These are phyloP conservation scores for Acanthoscelides obtectus DNA, from an alignment of 2,888 invertebrate species.

Conservation along the genomic window DNA sequence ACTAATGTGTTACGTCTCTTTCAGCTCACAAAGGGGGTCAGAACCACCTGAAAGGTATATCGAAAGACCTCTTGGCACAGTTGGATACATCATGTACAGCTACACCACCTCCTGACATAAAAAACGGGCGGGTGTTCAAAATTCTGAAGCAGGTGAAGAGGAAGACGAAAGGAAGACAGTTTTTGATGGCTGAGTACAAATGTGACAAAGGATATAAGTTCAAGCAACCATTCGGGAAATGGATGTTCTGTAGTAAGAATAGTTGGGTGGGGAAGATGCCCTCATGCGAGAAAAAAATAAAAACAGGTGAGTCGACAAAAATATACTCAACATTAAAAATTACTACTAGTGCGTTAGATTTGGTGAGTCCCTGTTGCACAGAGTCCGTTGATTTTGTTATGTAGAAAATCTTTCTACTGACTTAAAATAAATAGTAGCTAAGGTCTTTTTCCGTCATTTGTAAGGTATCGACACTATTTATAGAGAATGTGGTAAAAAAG, in stretches of 20 bases:
- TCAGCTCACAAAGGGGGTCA: constrained; percentile 2
- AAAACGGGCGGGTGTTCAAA: constrained; percentile 18
- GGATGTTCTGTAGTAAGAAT: constrained; percentile 54
- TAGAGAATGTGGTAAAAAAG: no score
- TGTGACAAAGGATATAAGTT: constrained; percentile 53
- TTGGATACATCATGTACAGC: constrained; percentile 23
- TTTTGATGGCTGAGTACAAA: constrained; percentile 54
- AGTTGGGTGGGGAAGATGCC: constrained; percentile 57
- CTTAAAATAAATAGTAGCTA: no score
- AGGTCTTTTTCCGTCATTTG: no score
- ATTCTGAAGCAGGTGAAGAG: constrained; percentile 19
- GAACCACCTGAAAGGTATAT: constrained; percentile 4
- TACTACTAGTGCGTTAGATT: no score
- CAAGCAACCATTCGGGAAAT: constrained; percentile 45
- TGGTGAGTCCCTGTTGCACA: no score
- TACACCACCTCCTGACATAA: constrained; percentile 17
- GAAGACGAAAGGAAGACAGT: constrained; percentile 45
- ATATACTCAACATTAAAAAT: no score
- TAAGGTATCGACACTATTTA: no score
- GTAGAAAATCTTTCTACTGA: no score
- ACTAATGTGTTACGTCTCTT: no score
- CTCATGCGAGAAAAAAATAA: constrained; percentile 39
- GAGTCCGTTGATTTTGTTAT: no score
- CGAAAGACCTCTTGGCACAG: constrained; percentile 15
- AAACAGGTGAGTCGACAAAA: neutral